These are phyloP conservation scores for Circaetus gallicus DNA, from an alignment of 2,113 vertebrate species.

Conservation along the genomic window DNA sequence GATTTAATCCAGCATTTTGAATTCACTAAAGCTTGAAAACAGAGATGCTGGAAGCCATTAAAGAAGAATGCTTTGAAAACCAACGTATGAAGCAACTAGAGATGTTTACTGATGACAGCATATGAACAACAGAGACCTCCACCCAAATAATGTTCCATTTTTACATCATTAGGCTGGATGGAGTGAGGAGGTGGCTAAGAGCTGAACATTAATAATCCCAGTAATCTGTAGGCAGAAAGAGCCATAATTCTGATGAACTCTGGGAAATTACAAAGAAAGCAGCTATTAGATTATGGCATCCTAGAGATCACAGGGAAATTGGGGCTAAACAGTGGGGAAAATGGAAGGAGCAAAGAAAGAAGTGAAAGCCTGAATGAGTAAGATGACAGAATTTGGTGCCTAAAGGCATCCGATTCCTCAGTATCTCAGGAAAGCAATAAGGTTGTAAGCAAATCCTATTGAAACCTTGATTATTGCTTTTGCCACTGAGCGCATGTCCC, in stretches of 20 bases:
- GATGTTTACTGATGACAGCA: background rate
- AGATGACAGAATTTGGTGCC: background rate
- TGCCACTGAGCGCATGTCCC: background rate
- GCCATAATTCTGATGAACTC: background rate
- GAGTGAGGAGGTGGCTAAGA: background rate
- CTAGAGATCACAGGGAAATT: background rate
- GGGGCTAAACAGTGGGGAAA: background rate
- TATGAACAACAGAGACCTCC: background rate
- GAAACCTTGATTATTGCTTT: background rate
- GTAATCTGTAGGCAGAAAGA: background rate
- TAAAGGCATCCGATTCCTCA: background rate
- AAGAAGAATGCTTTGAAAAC: constrained; percentile 21
- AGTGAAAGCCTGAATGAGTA: background rate
- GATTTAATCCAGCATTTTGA: background rate
- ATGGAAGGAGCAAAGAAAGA: background rate
- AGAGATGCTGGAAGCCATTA: constrained; percentile 16
- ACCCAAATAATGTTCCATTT: constrained; percentile 9
- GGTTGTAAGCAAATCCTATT: background rate
- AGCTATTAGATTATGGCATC: background rate
- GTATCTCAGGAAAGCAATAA: background rate
- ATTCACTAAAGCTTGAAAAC: background rate
- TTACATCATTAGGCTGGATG: background rate
- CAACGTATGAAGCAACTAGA: constrained; percentile 5
- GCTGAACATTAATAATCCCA: background rate
- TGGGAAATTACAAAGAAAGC: background rate